Evolutionary conservation across 1,140 invertebrate genomes (phyloP), one percentile per base, ranked within the genome.

Genomic region (Epicauta chinensis): DNA sequence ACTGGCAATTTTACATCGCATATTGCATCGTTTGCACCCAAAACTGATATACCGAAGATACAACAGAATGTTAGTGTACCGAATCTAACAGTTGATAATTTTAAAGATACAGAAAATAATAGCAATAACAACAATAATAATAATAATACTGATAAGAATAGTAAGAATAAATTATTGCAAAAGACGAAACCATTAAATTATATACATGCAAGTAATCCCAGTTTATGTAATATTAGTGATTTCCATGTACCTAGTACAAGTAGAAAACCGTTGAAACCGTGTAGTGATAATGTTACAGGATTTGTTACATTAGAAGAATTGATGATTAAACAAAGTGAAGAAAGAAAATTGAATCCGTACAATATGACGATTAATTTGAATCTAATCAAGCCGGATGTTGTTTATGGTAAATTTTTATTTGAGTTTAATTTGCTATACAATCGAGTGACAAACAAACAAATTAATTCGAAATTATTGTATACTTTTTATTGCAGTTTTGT

Each of bases 241-340:
- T 63, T 58, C 53, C 52, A 58, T 36, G 15, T 55, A 15, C 48
- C 50, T 16, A 56, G 32, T 53, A 60, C 59, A 41, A 37, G 43
- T 12, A 59, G 57, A 41, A 58, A 60, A 50, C 51, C 54, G 47
- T 31, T 38, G 37, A 60, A 63, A 50, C 55, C 58, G 11, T 53
- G 39, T 16, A 17, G 51, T 31, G 68, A 69, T 14, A 65, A 59
- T 59, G 59, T 67, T 23, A 60, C 60, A 45, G 73, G 76, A 11
- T 79, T 79, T 59, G 72, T 81, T 1, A 87, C 84, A 0, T 71
- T 88, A 3, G 83, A 87, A 70, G 81, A 86, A 67, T 77, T 87
- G 58, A 87, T 87, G 83, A 71, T 84, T 36, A 75, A 79, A 48
- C 81, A 84, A 59, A 83, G 83, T 62, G 82, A 86, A 68, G 83